Conservation (phyloP, 2,113 vertebrate species). For the Sprattus sprattus region DNA sequence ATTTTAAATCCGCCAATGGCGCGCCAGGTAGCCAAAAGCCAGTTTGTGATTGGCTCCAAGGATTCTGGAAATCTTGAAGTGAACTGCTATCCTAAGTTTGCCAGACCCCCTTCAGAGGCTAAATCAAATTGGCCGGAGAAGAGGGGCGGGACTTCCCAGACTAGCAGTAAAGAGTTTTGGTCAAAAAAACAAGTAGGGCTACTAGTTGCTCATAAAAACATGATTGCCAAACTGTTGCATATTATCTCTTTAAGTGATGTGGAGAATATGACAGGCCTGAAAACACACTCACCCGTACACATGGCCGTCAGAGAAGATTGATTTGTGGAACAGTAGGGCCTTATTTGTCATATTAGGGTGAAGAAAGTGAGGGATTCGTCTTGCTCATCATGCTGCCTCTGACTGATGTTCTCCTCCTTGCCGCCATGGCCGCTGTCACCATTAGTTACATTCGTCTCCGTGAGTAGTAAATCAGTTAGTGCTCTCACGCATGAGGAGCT, state of each 20-base stretch:
- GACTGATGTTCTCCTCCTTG: constrained; percentile 18
- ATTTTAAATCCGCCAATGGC: too few species aligned
- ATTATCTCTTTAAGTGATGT: background rate
- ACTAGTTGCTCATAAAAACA: too few species aligned
- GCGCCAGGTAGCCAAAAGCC: too few species aligned
- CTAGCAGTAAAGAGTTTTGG: too few species aligned
- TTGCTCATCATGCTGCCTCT: background rate
- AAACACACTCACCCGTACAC: background rate
- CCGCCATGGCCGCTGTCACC: constrained; percentile 8
- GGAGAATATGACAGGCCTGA: background rate
- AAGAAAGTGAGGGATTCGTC: background rate
- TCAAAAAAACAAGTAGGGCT: too few species aligned
- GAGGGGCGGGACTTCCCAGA: too few species aligned
- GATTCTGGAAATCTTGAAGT: too few species aligned
- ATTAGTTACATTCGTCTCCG: constrained; percentile 20
- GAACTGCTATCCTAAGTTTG: too few species aligned
- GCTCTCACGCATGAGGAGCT: background rate
- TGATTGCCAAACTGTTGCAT: too few species aligned
- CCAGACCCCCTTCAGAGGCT: too few species aligned
- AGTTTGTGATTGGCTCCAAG: too few species aligned
- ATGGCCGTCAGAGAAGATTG: background rate
- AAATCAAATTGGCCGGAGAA: too few species aligned
- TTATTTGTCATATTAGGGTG: background rate
- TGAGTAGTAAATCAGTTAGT: constrained; percentile 10
- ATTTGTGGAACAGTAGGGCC: constrained; percentile 18